Evolutionary conservation across 2,797 vertebrate genomes (phyloP), one percentile per base, ranked within the genome.

Genomic region (Lindbergichthys nudifrons): DNA sequence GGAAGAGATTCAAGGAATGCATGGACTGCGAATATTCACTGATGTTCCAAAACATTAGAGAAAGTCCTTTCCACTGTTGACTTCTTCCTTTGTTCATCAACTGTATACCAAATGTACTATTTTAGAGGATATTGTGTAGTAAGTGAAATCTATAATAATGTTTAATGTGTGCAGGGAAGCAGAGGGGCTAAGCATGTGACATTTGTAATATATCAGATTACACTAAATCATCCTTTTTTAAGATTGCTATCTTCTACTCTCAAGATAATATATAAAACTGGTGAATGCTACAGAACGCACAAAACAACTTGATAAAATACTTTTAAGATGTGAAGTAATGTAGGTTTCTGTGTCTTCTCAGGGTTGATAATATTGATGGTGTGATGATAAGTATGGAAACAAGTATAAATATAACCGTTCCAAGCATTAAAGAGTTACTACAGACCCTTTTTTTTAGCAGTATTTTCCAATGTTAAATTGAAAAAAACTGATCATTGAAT

Each of bases 1-100:
- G 83, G 93, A 96, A 10, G 95, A 96, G 79, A 96, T 96, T 88
- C 88, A 94, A 93, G 91, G 74, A 80, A 96, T 96, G 95, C 95
- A 96, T 11, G 95, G 95, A 56, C 87, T 96, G 26, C 88, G 95
- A 73, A 96, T 96, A 91, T 96, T 96, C 71, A 96, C 95, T 18
- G 90, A 93, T 16, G 84, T 95, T 63, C 94, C 95, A 10, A 88
- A 90, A 75, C 82, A 92, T n/a, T 94, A 93, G 84, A 82, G 18
- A 23, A 62, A 66, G 21, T 19, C 39, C 2, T 41, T 26, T 53
- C 23, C 23, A 61, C 10, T 68, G 26, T 62, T 65, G 15, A 71
- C 11, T 18, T 46, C 61, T 76, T 76, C 36, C 19, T 65, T 41
- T 43, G 18, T 32, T 75, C 48, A 65, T 1, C 10, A 2, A 45